Conservation (phyloP, 2,797 vertebrate genomes). For the Valencia hispanica region DNA sequence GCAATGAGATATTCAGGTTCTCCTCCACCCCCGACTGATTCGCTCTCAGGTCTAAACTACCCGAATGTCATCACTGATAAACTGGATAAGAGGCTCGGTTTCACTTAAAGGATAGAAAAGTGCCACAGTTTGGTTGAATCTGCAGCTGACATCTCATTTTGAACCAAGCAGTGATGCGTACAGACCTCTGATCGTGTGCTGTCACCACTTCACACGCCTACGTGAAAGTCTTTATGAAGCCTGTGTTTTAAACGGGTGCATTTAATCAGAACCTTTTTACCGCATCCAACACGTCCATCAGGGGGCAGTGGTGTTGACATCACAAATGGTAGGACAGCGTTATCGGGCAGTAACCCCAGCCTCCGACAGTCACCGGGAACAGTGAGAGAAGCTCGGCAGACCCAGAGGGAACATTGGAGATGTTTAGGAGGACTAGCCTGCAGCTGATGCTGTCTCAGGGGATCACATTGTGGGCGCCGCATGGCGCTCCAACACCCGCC, state of each 20-base stretch:
- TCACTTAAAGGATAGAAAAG: conserved; percentile 7
- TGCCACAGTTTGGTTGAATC: conserved; percentile 6
- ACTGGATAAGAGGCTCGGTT: conserved; percentile 20
- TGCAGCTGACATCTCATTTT: not conserved
- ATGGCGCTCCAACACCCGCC: not conserved
- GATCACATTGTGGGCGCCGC: too few species aligned
- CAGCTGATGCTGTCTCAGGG: too few species aligned
- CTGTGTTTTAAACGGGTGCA: not conserved
- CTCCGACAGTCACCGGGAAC: not conserved
- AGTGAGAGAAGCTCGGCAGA: not conserved
- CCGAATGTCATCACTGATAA: conserved; percentile 5
- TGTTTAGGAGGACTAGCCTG: not conserved
- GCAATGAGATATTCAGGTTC: not conserved
- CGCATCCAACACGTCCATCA: not conserved
- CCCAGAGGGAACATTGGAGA: not conserved
- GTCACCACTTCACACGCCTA: not conserved
- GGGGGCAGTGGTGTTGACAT: not conserved
- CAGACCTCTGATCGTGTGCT: not conserved
- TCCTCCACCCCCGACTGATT: not conserved
- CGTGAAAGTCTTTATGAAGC: not conserved
- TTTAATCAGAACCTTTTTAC: not conserved
- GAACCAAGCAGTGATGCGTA: not conserved
- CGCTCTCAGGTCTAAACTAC: conserved; percentile 4
- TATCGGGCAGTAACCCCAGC: not conserved
- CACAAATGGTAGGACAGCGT: not conserved